Percentiles rank a stretch among this genome's conserved stretches.
phyloP scores from a whole-genome alignment of 2,113 vertebrate genomes.

The Muntiacus muntjak region DNA sequence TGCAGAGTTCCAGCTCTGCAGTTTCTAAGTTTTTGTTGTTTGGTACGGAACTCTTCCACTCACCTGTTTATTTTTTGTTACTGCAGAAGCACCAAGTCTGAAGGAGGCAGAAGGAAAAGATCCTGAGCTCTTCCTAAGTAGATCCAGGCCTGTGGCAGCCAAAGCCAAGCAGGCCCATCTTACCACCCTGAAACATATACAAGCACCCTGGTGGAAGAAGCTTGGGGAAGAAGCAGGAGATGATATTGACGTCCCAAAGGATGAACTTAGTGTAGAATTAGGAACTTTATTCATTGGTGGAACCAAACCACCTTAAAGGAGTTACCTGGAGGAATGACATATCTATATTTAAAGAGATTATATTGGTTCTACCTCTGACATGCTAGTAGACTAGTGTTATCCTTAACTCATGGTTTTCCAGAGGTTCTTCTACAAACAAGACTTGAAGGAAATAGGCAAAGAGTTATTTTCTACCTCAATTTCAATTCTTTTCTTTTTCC shows the following conservation, averaged over 20 bases:
- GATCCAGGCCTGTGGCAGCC: slow-evolving; percentile 84
- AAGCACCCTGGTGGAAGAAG: slow-evolving; percentile 93
- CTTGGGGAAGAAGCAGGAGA: slow-evolving; percentile 82
- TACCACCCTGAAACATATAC: slow-evolving; percentile 81
- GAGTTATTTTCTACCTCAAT: slow-evolving; percentile 50
- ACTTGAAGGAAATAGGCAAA: slow-evolving; percentile 7
- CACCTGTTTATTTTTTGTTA: slow-evolving; percentile 32
- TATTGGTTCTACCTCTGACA: slow-evolving; percentile 30
- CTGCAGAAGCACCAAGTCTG: slow-evolving; percentile 88
- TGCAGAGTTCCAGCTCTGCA: neutral
- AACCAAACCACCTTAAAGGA: slow-evolving; percentile 73
- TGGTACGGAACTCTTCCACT: neutral
- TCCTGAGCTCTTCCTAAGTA: slow-evolving; percentile 84
- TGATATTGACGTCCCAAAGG: slow-evolving; percentile 74
- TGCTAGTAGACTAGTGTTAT: neutral
- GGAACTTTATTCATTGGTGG: slow-evolving; percentile 86
- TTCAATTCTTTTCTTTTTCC: neutral
- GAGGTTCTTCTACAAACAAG: neutral
- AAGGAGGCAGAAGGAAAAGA: slow-evolving; percentile 79
- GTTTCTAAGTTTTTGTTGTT: neutral
- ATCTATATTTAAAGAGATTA: slow-evolving; percentile 15
- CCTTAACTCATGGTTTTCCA: slow-evolving; percentile 11
- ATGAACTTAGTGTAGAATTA: slow-evolving; percentile 82
- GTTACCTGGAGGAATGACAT: neutral
- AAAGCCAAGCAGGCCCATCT: slow-evolving; percentile 89